A percentile compares a stretch with the other conserved stretches of the same genome.
Conservation (phyloP, 2,888 invertebrate species). For the Seladonia tumulorum region DNA sequence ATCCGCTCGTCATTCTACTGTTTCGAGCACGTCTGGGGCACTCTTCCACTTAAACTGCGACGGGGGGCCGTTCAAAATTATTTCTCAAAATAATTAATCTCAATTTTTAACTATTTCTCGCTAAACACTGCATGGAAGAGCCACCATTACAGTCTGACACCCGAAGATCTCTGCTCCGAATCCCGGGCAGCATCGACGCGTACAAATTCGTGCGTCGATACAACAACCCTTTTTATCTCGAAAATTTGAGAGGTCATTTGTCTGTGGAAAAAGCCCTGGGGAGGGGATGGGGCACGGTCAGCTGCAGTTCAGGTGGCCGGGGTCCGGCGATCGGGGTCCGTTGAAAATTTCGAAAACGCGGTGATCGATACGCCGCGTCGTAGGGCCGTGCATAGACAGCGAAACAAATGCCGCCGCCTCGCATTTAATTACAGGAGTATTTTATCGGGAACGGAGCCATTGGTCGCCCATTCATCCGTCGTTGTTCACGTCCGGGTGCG, state of each 20-base stretch:
- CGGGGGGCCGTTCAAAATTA: too few relatives aligned
- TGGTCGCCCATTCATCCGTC: slow-evolving; percentile 77
- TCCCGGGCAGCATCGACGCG: neutral
- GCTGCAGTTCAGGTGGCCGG: neutral
- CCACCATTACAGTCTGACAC: neutral
- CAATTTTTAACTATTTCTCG: too few relatives aligned
- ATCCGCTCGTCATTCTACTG: neutral
- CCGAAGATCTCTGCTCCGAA: neutral
- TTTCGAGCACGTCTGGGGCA: too few relatives aligned
- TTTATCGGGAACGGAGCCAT: slow-evolving; percentile 81
- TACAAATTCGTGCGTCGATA: neutral
- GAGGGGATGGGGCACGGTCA: neutral
- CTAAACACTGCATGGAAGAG: too few relatives aligned
- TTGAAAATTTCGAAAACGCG: slow-evolving; percentile 59
- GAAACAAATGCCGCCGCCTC: slow-evolving; percentile 79
- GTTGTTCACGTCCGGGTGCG: slow-evolving; percentile 69
- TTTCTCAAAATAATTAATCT: too few relatives aligned
- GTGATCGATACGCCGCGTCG: slow-evolving; percentile 63
- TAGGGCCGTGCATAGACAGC: slow-evolving; percentile 62
- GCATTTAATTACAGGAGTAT: slow-evolving; percentile 83
- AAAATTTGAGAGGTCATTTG: slow-evolving; percentile 46
- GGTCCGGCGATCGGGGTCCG: slow-evolving; percentile 25
- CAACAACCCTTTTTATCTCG: slow-evolving; percentile 30
- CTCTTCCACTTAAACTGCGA: too few relatives aligned
- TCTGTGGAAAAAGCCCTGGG: neutral